Percentiles rank a stretch among this genome's conserved stretches.
Evolutionary conservation across 2,888 invertebrate genomes (phyloP).

Genomic region (Idaea aversata): DNA sequence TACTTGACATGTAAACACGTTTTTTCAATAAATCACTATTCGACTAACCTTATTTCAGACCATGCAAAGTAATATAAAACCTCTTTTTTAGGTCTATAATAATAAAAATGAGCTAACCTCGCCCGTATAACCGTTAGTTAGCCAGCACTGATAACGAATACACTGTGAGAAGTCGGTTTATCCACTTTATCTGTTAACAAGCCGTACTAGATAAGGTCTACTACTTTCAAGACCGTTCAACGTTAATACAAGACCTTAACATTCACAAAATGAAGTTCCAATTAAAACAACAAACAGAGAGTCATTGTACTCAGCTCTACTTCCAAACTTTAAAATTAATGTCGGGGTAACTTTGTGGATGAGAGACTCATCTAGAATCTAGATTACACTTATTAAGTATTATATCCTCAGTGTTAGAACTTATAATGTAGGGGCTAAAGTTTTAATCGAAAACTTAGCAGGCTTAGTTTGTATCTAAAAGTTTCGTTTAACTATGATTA

Average conservation of each 20-base stretch:
- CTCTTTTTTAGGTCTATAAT: neutral
- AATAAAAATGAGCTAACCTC: neutral
- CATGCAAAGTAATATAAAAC: neutral
- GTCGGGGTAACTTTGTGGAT: neutral
- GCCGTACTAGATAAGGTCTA: neutral
- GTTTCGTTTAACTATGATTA: too few species aligned
- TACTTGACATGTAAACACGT: neutral
- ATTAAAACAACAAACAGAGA: neutral
- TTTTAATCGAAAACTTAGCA: neutral
- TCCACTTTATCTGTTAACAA: slow-evolving; percentile 1
- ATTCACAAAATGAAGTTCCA: neutral
- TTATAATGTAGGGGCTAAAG: neutral
- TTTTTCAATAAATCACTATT: neutral
- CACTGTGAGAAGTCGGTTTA: neutral
- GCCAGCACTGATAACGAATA: slow-evolving; percentile 2
- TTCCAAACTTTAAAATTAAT: neutral
- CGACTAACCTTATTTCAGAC: neutral
- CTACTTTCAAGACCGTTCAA: neutral
- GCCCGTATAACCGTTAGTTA: neutral
- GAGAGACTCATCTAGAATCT: neutral
- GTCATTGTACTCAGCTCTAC: neutral
- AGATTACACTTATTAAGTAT: neutral
- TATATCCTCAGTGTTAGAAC: neutral
- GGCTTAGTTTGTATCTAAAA: neutral
- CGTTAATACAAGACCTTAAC: neutral